A percentile compares a stretch with the other conserved stretches of the same genome.
phyloP scores from a whole-genome alignment of 2,797 vertebrate species.

The Macropodus opercularis region DNA sequence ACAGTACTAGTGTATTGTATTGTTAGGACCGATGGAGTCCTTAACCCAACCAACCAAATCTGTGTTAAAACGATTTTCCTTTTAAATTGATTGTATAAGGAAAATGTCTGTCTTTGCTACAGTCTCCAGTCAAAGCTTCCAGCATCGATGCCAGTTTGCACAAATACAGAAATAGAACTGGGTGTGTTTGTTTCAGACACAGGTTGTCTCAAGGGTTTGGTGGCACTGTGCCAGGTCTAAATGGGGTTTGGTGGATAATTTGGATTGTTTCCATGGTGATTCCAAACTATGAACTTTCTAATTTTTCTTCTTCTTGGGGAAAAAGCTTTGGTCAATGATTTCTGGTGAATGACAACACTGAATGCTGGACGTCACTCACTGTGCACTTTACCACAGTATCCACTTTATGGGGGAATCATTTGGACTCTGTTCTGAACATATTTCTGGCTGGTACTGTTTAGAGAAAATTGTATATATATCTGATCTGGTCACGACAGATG shows the following conservation, averaged over 20 bases:
- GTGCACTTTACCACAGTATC: conserved; percentile 44
- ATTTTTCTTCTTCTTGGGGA: conserved; percentile 40
- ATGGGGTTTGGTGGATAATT: conserved; percentile 24
- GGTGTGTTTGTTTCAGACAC: conserved; percentile 4
- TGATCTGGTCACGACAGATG: conserved; percentile 76
- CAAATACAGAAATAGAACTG: neutral
- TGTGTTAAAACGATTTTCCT: neutral
- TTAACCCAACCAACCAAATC: too few relatives aligned
- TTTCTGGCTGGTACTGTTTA: conserved; percentile 40
- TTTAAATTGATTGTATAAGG: neutral
- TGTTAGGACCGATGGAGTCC: too few relatives aligned
- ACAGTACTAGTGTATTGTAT: too few relatives aligned
- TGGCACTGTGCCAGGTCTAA: conserved; percentile 8
- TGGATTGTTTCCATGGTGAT: conserved; percentile 39
- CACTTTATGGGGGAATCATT: conserved; percentile 44
- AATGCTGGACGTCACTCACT: conserved; percentile 50
- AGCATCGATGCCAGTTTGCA: neutral
- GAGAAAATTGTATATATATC: conserved; percentile 42
- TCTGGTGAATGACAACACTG: conserved; percentile 56
- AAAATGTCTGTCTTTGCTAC: neutral
- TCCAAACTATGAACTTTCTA: conserved; percentile 56
- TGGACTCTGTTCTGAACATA: conserved; percentile 35
- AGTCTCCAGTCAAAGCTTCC: neutral
- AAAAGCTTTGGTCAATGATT: conserved; percentile 49
- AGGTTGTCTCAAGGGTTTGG: neutral